Evolutionary conservation across 1,140 invertebrate species (phyloP).

Genomic region (Aphaenogaster floridana): DNA sequence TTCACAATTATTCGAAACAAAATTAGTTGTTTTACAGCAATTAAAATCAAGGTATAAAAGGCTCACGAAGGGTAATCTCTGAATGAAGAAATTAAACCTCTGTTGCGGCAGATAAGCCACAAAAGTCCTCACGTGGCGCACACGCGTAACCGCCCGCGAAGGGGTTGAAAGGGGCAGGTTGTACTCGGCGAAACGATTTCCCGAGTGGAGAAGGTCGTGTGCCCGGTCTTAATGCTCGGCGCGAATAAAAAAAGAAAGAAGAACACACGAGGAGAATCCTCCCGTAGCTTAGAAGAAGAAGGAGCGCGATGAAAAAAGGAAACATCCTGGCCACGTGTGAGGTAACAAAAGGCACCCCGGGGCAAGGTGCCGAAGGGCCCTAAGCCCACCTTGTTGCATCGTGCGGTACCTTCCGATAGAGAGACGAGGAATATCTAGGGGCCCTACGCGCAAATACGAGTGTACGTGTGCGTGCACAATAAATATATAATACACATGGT

Average conservation of each 20-base stretch:
- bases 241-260: slow-evolving; percentile 32
- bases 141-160: slow-evolving; percentile 55
- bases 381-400: slow-evolving; percentile 65
- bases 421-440: slow-evolving; percentile 59
- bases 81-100: slow-evolving; percentile 58
- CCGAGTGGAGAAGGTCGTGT: slow-evolving; percentile 79
- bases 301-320: slow-evolving; percentile 55
- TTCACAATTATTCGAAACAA: not conserved
- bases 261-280: not conserved
- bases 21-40: not conserved
- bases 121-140: slow-evolving; percentile 39
- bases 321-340: slow-evolving; percentile 84
- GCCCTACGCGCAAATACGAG: slow-evolving; percentile 38
- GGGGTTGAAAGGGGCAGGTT: slow-evolving; percentile 63
- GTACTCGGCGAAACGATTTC: slow-evolving; percentile 59
- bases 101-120: slow-evolving; percentile 43
- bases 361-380: slow-evolving; percentile 82
- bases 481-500: slow-evolving; percentile 43
- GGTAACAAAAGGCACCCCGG: slow-evolving; percentile 81
- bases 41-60: not conserved
- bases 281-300: not conserved
- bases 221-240: slow-evolving; percentile 67
- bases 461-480: slow-evolving; percentile 55
- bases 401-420: slow-evolving; percentile 57
- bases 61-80: not conserved